These are phyloP conservation scores for Chironex yamaguchii DNA, from an alignment of 30 jellyfish, hydroid and myxozoan genomes.

Conservation along the genomic window DNA sequence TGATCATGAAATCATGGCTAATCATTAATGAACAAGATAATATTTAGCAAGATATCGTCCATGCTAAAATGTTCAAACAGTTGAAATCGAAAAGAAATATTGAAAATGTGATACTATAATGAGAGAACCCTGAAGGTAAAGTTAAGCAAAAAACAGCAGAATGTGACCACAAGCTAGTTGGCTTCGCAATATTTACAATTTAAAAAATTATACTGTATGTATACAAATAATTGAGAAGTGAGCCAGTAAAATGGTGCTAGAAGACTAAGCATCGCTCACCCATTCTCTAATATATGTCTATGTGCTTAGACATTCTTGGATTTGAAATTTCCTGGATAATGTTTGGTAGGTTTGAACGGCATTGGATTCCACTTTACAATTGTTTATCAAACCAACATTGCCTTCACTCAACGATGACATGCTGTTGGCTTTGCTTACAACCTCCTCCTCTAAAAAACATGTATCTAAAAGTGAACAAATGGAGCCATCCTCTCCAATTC, in stretches of 20 bases:
- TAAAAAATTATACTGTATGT: no score
- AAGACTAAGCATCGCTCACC: background rate
- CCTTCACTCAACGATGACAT: background rate
- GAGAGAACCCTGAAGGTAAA: background rate
- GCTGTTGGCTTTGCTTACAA: background rate
- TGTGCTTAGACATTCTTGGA: background rate
- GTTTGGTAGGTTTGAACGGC: background rate
- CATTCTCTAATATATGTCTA: background rate
- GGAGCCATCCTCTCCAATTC: slow-evolving; percentile 99
- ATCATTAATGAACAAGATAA: background rate
- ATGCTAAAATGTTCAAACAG: no score
- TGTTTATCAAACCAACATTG: background rate
- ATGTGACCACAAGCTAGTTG: no score
- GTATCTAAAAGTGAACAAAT: slow-evolving; percentile 78
- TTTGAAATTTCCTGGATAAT: background rate
- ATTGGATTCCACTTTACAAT: background rate
- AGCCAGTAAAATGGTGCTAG: background rate
- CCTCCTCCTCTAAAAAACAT: slow-evolving; percentile 11
- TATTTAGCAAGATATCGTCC: background rate
- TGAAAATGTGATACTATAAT: no score
- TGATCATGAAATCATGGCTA: background rate
- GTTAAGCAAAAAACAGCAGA: no score
- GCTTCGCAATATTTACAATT: background rate
- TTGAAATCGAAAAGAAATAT: no score
- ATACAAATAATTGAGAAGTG: background rate